Evolutionary conservation across 2,113 vertebrate genomes (phyloP), one percentile per base, ranked within the genome.

Genomic region (Ammospiza caudacuta): DNA sequence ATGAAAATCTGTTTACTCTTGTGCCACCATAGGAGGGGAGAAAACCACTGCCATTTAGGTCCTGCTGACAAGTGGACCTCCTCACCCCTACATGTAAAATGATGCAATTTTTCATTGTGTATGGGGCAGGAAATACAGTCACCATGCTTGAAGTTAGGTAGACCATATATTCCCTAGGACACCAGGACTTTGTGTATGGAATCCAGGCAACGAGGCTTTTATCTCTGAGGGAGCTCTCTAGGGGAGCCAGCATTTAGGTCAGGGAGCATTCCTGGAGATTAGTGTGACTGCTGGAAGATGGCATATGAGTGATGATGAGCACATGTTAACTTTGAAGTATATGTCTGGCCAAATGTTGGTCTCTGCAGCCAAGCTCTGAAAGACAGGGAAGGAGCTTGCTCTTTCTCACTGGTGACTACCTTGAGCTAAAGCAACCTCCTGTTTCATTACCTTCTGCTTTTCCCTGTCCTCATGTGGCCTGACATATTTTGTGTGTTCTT

Each of bases 81-180:
- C 25, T 87, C 58, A 52, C 17, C 20, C 15, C 27, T 57, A 17
- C 41, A 6, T n/a, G n/a, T 39, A 54, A 62, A 94, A 51, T 49
- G 3, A 44, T 88, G 23, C 14, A 29, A 5, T 14, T 83, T 63
- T 83, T 43, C 62, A 49, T 7, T 66, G 11, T 29, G 9, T 43
- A 4, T 46, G 52, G 55, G 47, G 9, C 37, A 25, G 4, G 27
- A 85, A 90, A 44, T 82, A 21, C 18, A 69, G 39, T 74, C 47
- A 27, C 9, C 0, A 0, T 79, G 31, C 17, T 17, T 78, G 33
- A 64, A 57, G 41, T 68, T 85, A n/a, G 7, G 12, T 61, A 31
- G 21, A 52, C 25, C 17, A 4, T 57, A 16, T 55, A 35, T 49
- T 90, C 58, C 37, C n/a, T 63, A 41, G 54, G 67, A 57, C 49